phyloP scores from a whole-genome alignment of 2,797 vertebrate genomes.

The Sylvilagus floridanus region DNA sequence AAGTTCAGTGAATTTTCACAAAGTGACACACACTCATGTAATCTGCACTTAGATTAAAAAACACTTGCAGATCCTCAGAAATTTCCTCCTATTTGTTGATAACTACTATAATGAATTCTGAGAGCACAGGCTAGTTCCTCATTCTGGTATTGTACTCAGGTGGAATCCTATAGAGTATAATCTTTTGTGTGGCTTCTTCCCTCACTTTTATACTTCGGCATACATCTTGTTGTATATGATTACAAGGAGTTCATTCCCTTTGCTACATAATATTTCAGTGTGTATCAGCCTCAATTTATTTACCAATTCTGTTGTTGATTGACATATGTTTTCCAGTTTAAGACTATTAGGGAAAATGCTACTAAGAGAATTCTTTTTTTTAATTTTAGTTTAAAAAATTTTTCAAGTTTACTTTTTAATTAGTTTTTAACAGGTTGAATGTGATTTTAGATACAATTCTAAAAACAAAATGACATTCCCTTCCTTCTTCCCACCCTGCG shows the following conservation, averaged over 20 bases:
- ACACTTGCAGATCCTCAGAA: not conserved
- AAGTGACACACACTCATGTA: not conserved
- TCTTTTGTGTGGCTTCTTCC: not conserved
- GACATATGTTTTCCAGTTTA: not conserved
- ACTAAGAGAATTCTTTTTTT: not conserved
- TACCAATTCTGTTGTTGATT: not conserved
- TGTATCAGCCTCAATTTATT: constrained; percentile 11
- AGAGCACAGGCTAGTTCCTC: not conserved
- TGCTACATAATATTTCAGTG: not conserved
- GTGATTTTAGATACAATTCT: no score
- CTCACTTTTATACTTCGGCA: not conserved
- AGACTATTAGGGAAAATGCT: not conserved
- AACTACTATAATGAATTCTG: not conserved
- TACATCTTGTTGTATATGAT: not conserved
- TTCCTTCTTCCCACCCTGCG: no score
- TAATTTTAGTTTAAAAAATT: no score
- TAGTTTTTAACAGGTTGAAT: no score
- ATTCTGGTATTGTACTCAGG: not conserved
- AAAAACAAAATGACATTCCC: no score
- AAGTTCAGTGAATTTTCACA: not conserved
- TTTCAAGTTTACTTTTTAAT: no score
- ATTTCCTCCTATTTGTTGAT: not conserved
- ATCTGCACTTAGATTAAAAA: not conserved
- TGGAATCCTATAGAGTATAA: not conserved
- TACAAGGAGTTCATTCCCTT: constrained; percentile 21